Evolutionary conservation across 2,113 vertebrate genomes (phyloP).

Genomic region (Callorhinus ursinus): DNA sequence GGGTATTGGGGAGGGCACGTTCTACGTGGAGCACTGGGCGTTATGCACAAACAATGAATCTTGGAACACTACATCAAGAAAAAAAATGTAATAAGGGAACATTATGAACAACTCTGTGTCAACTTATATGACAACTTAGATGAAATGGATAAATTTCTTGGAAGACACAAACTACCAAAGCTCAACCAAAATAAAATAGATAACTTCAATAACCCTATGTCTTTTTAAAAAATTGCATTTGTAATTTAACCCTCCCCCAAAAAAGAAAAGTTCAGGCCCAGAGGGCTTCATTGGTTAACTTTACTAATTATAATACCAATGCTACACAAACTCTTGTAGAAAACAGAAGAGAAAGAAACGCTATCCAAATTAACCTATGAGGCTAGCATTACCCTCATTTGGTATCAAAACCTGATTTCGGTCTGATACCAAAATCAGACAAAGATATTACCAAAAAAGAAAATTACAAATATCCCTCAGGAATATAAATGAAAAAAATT

Average conservation of each 20-base stretch:
- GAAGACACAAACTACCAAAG: not conserved
- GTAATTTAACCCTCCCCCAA: too few relatives aligned
- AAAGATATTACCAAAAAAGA: not conserved
- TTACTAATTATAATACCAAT: not conserved
- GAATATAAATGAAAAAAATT: not conserved
- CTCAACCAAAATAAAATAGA: not conserved
- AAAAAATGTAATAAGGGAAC: too few relatives aligned
- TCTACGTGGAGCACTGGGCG: too few relatives aligned
- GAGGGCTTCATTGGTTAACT: not conserved
- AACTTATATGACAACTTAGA: too few relatives aligned
- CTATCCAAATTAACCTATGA: not conserved
- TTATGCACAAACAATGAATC: too few relatives aligned
- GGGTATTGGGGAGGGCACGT: too few relatives aligned
- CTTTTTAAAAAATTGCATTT: not conserved
- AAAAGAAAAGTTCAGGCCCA: too few relatives aligned
- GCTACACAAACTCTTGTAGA: not conserved
- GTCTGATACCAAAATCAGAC: not conserved
- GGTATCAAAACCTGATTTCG: not conserved
- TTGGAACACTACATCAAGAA: too few relatives aligned
- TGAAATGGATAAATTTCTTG: too few relatives aligned
- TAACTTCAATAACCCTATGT: not conserved
- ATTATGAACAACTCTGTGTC: too few relatives aligned
- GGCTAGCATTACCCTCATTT: not conserved
- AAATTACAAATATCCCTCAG: not conserved
- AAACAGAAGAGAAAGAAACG: too few relatives aligned